Evolutionary conservation across 2,113 vertebrate genomes (phyloP).

Genomic region (Urocolius indicus): DNA sequence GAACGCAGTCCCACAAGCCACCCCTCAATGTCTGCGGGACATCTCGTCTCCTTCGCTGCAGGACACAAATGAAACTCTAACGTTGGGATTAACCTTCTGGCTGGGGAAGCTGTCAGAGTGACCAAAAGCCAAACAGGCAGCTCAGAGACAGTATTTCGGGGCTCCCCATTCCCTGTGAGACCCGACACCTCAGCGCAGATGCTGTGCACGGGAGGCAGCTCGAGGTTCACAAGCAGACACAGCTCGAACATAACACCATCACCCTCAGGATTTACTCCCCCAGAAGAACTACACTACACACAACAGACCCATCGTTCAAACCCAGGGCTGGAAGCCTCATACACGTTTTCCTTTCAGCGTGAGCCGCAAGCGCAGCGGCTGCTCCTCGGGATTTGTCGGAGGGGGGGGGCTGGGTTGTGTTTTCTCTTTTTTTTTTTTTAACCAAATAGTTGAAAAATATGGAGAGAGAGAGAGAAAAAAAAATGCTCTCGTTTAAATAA

Average conservation of each 20-base stretch:
- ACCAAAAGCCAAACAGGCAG: neutral
- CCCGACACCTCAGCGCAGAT: fast-evolving
- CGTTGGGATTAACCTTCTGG: fast-evolving
- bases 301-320: neutral
- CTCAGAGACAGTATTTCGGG: fast-evolving
- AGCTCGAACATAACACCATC: fast-evolving
- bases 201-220: neutral
- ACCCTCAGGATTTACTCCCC: neutral
- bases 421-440: neutral
- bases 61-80: neutral
- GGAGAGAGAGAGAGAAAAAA: neutral
- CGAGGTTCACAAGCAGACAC: neutral
- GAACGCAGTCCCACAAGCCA: neutral
- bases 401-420: neutral
- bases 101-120: fast-evolving
- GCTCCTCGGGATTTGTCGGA: neutral
- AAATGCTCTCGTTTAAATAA: slow-evolving; percentile 1
- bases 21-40: neutral
- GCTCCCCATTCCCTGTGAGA: fast-evolving
- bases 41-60: fast-evolving
- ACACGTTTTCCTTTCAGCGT: neutral
- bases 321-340: neutral
- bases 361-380: neutral
- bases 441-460: slow-evolving; percentile 45
- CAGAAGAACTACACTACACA: fast-evolving